Evolutionary conservation across 2,888 invertebrate species (phyloP).

Genomic region (Electrophaes corylata): DNA sequence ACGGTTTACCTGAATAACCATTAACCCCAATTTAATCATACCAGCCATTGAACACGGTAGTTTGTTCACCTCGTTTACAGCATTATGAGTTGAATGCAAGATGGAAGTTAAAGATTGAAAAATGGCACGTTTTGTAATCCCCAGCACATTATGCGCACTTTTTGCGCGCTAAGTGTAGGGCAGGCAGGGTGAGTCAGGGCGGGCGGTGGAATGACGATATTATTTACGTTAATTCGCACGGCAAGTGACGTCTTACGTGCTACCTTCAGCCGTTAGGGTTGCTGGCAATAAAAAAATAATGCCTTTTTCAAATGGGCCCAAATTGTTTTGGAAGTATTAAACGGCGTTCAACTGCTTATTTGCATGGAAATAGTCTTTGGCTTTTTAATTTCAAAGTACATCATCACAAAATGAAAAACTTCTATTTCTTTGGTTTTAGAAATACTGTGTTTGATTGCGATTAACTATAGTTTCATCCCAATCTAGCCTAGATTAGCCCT

Average conservation of each 20-base stretch:
- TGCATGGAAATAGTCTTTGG: constrained; percentile 14
- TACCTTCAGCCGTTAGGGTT: constrained; percentile 57
- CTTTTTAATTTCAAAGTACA: constrained; percentile 7
- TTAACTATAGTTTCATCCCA: no score
- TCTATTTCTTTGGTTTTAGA: no score
- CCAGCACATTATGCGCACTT: constrained; percentile 52
- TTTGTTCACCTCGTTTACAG: not conserved
- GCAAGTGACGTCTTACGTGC: constrained; percentile 80
- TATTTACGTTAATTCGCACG: constrained; percentile 83
- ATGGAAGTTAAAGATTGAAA: constrained; percentile 15
- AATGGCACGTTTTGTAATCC: constrained; percentile 17
- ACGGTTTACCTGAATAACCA: no score
- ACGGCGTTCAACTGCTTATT: constrained; percentile 23
- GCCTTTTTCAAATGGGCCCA: constrained; percentile 21
- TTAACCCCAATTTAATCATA: no score
- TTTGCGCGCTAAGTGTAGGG: constrained; percentile 74
- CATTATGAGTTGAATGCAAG: not conserved
- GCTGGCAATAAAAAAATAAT: constrained; percentile 46
- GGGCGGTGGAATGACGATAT: constrained; percentile 76
- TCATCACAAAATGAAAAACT: not conserved
- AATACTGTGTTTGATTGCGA: no score
- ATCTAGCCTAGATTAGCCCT: no score
- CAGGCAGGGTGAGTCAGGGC: constrained; percentile 60
- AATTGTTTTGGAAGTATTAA: constrained; percentile 30
- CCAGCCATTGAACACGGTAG: not conserved